Conservation (phyloP, 2,113 vertebrate species). For the Oncorhynchus kisutch region DNA sequence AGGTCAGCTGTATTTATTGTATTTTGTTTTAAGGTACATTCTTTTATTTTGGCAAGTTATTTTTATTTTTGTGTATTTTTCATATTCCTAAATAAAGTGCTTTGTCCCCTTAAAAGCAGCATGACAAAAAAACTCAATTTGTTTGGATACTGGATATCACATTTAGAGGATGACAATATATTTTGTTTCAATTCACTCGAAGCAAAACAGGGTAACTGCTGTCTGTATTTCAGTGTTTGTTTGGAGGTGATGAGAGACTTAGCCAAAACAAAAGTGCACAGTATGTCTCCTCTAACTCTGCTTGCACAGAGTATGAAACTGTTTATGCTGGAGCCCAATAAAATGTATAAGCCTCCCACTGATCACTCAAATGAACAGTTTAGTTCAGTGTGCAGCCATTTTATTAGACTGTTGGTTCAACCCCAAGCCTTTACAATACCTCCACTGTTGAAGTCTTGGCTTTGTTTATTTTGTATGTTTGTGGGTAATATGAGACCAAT, state of each 20-base stretch:
- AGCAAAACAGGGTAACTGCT: slow-evolving; percentile 37
- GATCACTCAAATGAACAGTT: slow-evolving; percentile 50
- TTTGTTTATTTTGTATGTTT: slow-evolving; percentile 45
- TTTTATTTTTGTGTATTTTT: slow-evolving; percentile 5
- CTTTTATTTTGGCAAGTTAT: slow-evolving; percentile 16
- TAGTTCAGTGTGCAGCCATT: slow-evolving; percentile 38
- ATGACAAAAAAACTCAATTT: slow-evolving; percentile 31
- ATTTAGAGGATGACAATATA: slow-evolving; percentile 28
- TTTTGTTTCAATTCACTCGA: slow-evolving; percentile 39
- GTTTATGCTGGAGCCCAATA: slow-evolving; percentile 52
- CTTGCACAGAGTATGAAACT: background rate
- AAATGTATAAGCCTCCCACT: slow-evolving; percentile 49
- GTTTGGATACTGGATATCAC: slow-evolving; percentile 47
- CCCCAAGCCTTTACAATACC: slow-evolving; percentile 55
- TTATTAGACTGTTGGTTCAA: slow-evolving; percentile 48
- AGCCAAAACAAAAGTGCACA: slow-evolving; percentile 54
- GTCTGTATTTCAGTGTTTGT: slow-evolving; percentile 39
- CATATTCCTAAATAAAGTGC: background rate
- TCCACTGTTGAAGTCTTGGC: slow-evolving; percentile 50
- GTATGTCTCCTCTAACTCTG: slow-evolving; percentile 11
- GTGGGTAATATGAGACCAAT: slow-evolving; percentile 38
- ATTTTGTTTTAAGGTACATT: slow-evolving; percentile 42
- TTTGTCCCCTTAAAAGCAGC: background rate
- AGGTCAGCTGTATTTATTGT: slow-evolving; percentile 77
- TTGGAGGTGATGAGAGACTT: slow-evolving; percentile 46